Percentiles rank a stretch among this genome's conserved stretches.
phyloP scores from a whole-genome alignment of 2,797 vertebrate species.

The Cuculus canorus region DNA sequence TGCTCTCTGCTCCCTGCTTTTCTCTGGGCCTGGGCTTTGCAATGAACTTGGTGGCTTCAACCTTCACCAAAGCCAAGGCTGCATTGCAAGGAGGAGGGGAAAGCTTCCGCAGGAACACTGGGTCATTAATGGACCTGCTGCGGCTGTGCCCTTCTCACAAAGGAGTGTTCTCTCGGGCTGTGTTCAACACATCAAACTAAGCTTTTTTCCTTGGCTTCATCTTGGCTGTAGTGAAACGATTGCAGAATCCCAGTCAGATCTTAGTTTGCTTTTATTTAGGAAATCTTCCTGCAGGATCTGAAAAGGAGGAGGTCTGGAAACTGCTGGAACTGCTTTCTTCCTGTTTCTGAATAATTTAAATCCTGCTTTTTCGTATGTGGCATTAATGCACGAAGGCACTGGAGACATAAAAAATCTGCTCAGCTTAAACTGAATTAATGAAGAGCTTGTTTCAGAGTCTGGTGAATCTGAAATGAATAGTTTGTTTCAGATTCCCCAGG shows the following conservation, averaged over 20 bases:
- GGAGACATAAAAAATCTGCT: conserved; percentile 20
- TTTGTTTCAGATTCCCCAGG: neutral
- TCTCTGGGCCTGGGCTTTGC: neutral
- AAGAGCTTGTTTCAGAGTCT: neutral
- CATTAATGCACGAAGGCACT: neutral
- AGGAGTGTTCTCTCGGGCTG: neutral
- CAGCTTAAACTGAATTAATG: conserved; percentile 42
- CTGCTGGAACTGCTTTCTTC: neutral
- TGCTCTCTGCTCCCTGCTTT: neutral
- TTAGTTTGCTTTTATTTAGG: neutral
- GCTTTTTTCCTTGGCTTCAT: neutral
- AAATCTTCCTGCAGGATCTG: neutral
- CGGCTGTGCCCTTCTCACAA: neutral
- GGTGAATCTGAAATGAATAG: conserved; percentile 7
- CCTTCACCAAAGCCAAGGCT: neutral
- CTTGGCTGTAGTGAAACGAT: neutral
- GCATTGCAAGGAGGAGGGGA: neutral
- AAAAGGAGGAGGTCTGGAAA: neutral
- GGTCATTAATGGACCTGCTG: neutral
- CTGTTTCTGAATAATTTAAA: conserved; percentile 33
- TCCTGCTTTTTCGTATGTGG: neutral
- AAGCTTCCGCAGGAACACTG: neutral
- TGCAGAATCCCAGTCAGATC: neutral
- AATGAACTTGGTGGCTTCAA: neutral
- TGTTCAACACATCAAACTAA: neutral